Evolutionary conservation across 1,140 invertebrate species (phyloP), one percentile per base, ranked within the genome.

Genomic region (Drosophila lowei): DNA sequence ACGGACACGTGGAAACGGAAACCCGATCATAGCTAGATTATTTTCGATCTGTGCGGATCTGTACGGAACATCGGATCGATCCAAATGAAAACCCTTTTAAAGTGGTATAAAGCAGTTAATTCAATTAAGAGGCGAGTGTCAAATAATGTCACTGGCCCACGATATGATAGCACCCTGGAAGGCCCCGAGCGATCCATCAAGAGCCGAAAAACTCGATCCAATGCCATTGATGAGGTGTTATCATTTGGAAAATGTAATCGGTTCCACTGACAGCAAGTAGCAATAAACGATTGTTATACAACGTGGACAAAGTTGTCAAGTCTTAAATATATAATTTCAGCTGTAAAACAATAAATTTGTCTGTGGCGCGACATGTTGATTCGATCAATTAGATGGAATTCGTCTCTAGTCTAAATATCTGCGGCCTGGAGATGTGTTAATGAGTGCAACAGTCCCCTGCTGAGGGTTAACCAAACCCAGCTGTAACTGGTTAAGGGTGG

Each of bases 51-150:
- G 56, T 71, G 55, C 57, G 63, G 59, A 68, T 25, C 23, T 25
- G 23, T 18, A 59, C 68, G 56, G 30, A 34, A 47, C 41, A 52
- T 55, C 54, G 13, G 13, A 21, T 44, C 21, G 50, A 34, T 42
- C 25, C 50, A 74, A 73, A 53, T 56, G 56, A 49, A 83, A 78
- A 88, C 78, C 71, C 72, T 86, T 76, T 76, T 54, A 62, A 83
- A 83, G 83, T 88, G 78, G 83, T 73, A 83, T 73, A 79, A 88
- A 71, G 83, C 83, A 79, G 83, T 79, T 88, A 76, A 88, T 83
- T 88, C 53, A 88, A 88, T 88, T 88, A 83, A 76, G 76, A 79
- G 72, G 65, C 70, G 38, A 59, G 83, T 88, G 83, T 88, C 62
- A 86, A 86, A 86, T 65, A 78, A 66, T 77, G 55, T 57, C 50